phyloP scores from a whole-genome alignment of 2,797 vertebrate genomes.

The Tadarida brasiliensis region DNA sequence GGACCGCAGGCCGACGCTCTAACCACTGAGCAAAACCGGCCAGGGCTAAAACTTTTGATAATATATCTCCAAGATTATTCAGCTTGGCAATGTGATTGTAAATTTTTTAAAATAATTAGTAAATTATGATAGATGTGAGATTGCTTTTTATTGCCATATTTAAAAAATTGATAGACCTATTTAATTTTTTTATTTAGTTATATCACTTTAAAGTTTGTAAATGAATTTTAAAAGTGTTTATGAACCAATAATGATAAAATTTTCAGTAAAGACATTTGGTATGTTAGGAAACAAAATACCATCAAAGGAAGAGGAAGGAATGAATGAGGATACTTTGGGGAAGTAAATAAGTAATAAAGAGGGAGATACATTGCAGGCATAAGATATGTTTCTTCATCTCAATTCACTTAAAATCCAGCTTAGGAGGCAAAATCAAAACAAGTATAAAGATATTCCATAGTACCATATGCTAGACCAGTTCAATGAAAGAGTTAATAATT shows the following conservation, averaged over 20 bases:
- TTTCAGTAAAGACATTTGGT: slow-evolving; percentile 31
- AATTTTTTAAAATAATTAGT: slow-evolving; percentile 34
- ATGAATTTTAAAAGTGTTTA: not conserved
- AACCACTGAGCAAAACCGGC: too few relatives aligned
- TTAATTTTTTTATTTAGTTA: slow-evolving; percentile 49
- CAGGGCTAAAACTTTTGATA: slow-evolving; percentile 67
- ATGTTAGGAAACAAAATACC: slow-evolving; percentile 32
- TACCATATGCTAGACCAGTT: not conserved
- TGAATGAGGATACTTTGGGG: not conserved
- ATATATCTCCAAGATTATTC: slow-evolving; percentile 72
- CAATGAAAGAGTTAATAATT: slow-evolving; percentile 24
- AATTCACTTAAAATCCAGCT: slow-evolving; percentile 5
- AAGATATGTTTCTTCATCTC: not conserved
- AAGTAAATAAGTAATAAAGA: not conserved
- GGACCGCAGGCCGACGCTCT: too few relatives aligned
- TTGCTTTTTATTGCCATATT: slow-evolving; percentile 37
- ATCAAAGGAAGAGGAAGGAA: not conserved
- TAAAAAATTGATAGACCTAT: slow-evolving; percentile 3
- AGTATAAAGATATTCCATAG: not conserved
- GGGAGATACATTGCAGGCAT: not conserved
- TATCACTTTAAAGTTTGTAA: slow-evolving; percentile 12
- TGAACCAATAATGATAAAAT: slow-evolving; percentile 28
- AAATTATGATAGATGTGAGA: slow-evolving; percentile 55
- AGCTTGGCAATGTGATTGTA: slow-evolving; percentile 56
- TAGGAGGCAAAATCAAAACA: slow-evolving; percentile 10